phyloP scores from a whole-genome alignment of 2,888 invertebrate species.

The Hetaerina titia region DNA sequence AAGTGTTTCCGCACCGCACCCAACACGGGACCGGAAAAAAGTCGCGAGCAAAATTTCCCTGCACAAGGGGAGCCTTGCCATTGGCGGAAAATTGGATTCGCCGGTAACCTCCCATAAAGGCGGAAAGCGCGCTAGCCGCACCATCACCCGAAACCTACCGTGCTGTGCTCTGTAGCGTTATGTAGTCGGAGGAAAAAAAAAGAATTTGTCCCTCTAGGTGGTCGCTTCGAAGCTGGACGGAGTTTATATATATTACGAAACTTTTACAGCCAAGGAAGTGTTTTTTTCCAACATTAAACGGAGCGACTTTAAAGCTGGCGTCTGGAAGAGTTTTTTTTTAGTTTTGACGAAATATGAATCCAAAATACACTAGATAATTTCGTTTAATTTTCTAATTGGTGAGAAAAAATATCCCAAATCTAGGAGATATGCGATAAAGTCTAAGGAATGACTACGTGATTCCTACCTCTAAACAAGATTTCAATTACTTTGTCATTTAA shows the following conservation, averaged over 20 bases:
- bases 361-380: not conserved
- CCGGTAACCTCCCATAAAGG: not conserved
- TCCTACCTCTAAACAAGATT: too few relatives aligned
- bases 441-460: too few relatives aligned
- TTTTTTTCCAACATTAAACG: too few relatives aligned
- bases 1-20: not conserved
- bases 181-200: not conserved
- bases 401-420: too few relatives aligned
- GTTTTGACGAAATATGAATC: not conserved
- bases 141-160: not conserved
- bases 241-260: not conserved
- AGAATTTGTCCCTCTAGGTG: not conserved
- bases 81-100: constrained; percentile 22
- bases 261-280: too few relatives aligned
- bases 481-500: too few relatives aligned
- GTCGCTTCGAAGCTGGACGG: not conserved
- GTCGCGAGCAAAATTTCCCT: not conserved
- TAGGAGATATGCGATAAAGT: too few relatives aligned
- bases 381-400: too few relatives aligned
- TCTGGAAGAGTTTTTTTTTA: not conserved
- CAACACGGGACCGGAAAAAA: not conserved
- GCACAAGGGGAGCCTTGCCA: not conserved
- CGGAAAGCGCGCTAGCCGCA: not conserved
- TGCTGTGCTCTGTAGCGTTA: not conserved
- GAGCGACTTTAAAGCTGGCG: not conserved